Percentiles rank a stretch among this genome's conserved stretches.
These are phyloP conservation scores for Pteropus alecto DNA, from an alignment of 2,113 vertebrate genomes.

Conservation along the genomic window DNA sequence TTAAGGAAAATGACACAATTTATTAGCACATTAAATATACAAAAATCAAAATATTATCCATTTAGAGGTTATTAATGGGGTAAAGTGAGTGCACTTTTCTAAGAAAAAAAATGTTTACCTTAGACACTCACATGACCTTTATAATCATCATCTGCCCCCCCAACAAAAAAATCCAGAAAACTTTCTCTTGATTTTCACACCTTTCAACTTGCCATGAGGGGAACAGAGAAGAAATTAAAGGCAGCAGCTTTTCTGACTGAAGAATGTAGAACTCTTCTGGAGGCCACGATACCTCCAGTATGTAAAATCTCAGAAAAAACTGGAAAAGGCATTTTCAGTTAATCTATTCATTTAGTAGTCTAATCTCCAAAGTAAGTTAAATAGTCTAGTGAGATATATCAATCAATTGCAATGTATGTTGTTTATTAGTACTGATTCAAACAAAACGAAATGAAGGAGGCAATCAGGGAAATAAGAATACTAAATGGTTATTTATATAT, in stretches of 20 bases:
- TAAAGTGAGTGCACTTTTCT: not conserved
- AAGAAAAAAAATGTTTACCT: not conserved
- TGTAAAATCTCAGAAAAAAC: not conserved
- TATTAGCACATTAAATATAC: not conserved
- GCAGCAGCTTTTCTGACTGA: not conserved
- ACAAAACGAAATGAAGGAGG: conserved; percentile 7
- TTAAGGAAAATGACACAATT: not conserved
- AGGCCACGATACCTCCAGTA: not conserved
- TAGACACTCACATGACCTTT: not conserved
- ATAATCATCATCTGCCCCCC: not conserved
- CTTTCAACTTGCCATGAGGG: not conserved
- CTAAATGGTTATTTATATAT: not conserved
- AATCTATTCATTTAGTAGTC: not conserved
- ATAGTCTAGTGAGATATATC: not conserved
- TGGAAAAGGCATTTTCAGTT: not conserved
- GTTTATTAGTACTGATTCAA: not conserved
- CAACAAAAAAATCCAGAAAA: not conserved
- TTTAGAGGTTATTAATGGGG: not conserved
- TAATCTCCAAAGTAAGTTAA: not conserved
- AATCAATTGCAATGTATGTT: not conserved
- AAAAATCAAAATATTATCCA: conserved; percentile 16
- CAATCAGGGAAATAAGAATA: not conserved
- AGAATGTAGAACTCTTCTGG: not conserved
- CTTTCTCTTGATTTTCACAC: not conserved
- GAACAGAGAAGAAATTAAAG: not conserved